Evolutionary conservation across 1,140 invertebrate genomes (phyloP).

Genomic region (Chrysoperla carnea): DNA sequence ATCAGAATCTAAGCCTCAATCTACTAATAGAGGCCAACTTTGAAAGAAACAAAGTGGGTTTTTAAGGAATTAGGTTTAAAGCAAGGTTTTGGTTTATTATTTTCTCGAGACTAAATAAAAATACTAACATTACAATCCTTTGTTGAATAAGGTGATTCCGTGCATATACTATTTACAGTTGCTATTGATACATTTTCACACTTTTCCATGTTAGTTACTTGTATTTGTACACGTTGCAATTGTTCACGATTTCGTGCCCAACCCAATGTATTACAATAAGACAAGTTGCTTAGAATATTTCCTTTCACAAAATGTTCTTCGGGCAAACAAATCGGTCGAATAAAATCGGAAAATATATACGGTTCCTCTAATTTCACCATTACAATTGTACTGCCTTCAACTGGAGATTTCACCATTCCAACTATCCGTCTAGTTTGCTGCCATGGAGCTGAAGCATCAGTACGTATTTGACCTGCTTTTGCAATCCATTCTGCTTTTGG

Average conservation of each 20-base stretch:
- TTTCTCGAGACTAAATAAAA: too few species aligned
- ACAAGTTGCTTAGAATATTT: conserved; percentile 5
- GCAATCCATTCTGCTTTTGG: conserved; percentile 71
- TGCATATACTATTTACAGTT: conserved; percentile 61
- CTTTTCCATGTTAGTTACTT: conserved; percentile 51
- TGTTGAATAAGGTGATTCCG: conserved; percentile 58
- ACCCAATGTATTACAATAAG: conserved; percentile 63
- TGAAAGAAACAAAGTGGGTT: too few species aligned
- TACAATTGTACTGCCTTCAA: conserved; percentile 70
- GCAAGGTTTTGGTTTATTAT: too few species aligned
- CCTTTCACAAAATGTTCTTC: conserved; percentile 15
- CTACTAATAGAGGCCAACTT: too few species aligned
- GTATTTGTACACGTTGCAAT: conserved; percentile 56
- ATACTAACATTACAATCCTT: conserved; percentile 62
- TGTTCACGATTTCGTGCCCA: conserved; percentile 66
- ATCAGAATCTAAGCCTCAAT: neutral
- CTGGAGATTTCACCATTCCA: conserved; percentile 77
- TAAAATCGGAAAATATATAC: conserved; percentile 59
- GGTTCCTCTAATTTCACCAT: conserved; percentile 62
- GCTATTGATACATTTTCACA: conserved; percentile 72
- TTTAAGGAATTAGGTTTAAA: too few species aligned
- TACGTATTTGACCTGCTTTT: conserved; percentile 53
- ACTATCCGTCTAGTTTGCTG: conserved; percentile 69
- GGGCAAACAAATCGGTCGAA: conserved; percentile 64
- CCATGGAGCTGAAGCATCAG: conserved; percentile 66